Evolutionary conservation across 2,888 invertebrate species (phyloP).

Genomic region (Xanthia icteritia): DNA sequence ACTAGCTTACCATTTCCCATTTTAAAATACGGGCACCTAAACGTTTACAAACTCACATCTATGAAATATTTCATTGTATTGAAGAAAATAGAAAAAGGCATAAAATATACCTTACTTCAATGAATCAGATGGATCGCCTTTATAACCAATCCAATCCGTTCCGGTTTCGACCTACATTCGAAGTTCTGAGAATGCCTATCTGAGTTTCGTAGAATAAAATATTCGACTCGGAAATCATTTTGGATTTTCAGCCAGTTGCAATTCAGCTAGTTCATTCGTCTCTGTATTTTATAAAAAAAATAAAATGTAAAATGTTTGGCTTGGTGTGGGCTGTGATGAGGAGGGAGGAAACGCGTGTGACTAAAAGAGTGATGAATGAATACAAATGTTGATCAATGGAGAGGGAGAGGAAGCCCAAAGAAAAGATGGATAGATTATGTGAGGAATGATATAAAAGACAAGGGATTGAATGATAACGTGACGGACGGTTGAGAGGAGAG

Average conservation of each 20-base stretch:
- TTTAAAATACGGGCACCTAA: too few species aligned
- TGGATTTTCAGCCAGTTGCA: neutral
- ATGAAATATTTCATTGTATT: conserved; percentile 2
- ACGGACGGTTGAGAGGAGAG: too few species aligned
- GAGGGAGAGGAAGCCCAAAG: neutral
- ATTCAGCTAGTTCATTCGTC: neutral
- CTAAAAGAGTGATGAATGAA: neutral
- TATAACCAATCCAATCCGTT: conserved; percentile 24
- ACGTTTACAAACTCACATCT: neutral
- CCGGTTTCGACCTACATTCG: conserved; percentile 25
- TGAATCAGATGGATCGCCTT: conserved; percentile 22
- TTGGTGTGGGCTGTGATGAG: neutral
- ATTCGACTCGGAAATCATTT: conserved; percentile 12
- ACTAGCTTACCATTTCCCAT: too few species aligned
- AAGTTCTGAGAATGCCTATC: conserved; percentile 12
- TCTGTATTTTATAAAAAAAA: neutral
- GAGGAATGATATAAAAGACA: too few species aligned
- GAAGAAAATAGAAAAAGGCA: conserved; percentile 3
- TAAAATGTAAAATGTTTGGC: neutral
- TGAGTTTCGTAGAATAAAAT: conserved; percentile 16
- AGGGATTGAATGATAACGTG: too few species aligned
- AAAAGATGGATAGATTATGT: too few species aligned
- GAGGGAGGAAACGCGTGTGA: neutral
- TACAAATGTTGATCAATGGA: neutral
- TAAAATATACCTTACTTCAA: conserved; percentile 6